Conservation (phyloP, 2,888 invertebrate species). For the Agrenia bidenticulata region DNA sequence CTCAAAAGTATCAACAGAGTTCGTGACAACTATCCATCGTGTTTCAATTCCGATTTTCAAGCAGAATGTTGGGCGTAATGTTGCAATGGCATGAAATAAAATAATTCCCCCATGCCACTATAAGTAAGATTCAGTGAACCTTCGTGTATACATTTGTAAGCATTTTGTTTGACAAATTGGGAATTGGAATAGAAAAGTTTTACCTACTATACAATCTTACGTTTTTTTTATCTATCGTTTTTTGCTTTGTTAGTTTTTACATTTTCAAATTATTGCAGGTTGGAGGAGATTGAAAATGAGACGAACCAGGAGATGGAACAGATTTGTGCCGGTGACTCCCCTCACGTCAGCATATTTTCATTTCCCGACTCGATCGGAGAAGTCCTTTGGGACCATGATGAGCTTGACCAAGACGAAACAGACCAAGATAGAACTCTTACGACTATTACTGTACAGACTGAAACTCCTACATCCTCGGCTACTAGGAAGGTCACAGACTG, state of each 20-base stretch:
- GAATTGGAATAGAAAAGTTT: too few relatives aligned
- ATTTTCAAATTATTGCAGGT: too few relatives aligned
- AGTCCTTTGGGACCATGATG: conserved; percentile 34
- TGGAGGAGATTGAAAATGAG: conserved; percentile 50
- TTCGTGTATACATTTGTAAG: not conserved
- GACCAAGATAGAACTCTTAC: conserved; percentile 41
- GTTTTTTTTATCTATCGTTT: too few relatives aligned
- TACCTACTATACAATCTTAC: too few relatives aligned
- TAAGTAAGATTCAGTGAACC: too few relatives aligned
- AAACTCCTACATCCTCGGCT: conserved; percentile 30
- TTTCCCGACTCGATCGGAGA: conserved; percentile 39
- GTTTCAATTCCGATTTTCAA: too few relatives aligned
- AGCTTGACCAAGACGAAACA: conserved; percentile 37
- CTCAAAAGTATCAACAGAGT: too few relatives aligned
- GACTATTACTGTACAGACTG: conserved; percentile 36
- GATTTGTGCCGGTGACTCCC: conserved; percentile 31
- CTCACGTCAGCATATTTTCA: conserved; percentile 50
- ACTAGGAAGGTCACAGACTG: conserved; percentile 19
- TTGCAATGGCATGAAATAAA: too few relatives aligned
- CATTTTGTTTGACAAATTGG: not conserved
- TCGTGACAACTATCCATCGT: too few relatives aligned
- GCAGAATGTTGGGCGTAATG: too few relatives aligned
- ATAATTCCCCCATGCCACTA: too few relatives aligned
- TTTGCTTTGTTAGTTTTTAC: too few relatives aligned
- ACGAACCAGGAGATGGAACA: conserved; percentile 51